phyloP scores from a whole-genome alignment of 2,888 invertebrate species.

The Blera fallax region DNA sequence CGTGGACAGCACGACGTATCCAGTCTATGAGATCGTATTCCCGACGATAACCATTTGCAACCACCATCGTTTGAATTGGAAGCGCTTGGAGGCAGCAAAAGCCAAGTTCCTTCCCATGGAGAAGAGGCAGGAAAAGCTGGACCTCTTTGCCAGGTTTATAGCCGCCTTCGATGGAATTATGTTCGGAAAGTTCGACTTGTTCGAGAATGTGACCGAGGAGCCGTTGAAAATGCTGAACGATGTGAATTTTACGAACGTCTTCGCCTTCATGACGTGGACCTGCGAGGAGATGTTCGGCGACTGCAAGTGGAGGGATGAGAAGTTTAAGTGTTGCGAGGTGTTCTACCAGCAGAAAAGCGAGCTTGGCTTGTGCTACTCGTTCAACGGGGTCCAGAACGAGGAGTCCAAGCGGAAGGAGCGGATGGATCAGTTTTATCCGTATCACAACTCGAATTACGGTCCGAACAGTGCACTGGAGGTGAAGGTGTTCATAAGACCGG shows the following conservation, averaged over 20 bases:
- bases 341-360: slow-evolving; percentile 82
- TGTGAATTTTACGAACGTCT: slow-evolving; percentile 78
- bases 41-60: slow-evolving; percentile 81
- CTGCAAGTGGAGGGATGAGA: slow-evolving; percentile 81
- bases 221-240: slow-evolving; percentile 75
- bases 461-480: slow-evolving; percentile 76
- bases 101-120: slow-evolving; percentile 76
- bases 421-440: slow-evolving; percentile 76
- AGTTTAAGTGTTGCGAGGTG: slow-evolving; percentile 81
- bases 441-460: slow-evolving; percentile 76
- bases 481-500: slow-evolving; percentile 75
- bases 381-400: slow-evolving; percentile 80
- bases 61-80: slow-evolving; percentile 80
- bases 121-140: slow-evolving; percentile 62
- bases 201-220: slow-evolving; percentile 73
- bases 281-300: slow-evolving; percentile 80
- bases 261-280: slow-evolving; percentile 78
- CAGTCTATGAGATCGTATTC: slow-evolving; percentile 79
- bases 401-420: slow-evolving; percentile 75
- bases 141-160: slow-evolving; percentile 77
- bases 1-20: slow-evolving; percentile 79
- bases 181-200: slow-evolving; percentile 78
- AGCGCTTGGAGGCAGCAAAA: slow-evolving; percentile 77
- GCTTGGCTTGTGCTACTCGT: slow-evolving; percentile 82
- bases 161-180: slow-evolving; percentile 76